phyloP scores from a whole-genome alignment of 2,113 vertebrate species.

The Sorex araneus region DNA sequence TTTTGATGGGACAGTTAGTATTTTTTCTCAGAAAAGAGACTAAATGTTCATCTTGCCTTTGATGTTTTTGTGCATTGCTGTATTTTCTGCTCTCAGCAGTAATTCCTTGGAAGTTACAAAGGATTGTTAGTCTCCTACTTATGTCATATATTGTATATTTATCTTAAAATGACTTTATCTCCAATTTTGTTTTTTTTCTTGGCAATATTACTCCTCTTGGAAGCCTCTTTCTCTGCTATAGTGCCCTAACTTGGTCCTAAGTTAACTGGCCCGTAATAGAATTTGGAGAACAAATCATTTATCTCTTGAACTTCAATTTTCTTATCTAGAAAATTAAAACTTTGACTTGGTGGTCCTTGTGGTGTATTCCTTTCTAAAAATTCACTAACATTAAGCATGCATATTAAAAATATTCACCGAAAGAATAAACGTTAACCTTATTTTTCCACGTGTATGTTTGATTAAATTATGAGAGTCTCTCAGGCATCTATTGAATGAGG shows the following conservation, averaged over 20 bases:
- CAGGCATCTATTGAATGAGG: not conserved
- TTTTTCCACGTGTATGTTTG: not conserved
- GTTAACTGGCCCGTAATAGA: not conserved
- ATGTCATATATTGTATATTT: constrained; percentile 14
- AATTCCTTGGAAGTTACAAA: constrained; percentile 54
- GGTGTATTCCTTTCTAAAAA: constrained; percentile 5
- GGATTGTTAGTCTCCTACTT: constrained; percentile 34
- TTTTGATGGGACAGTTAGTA: not conserved
- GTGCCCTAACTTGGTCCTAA: not conserved
- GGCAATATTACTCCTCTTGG: not conserved
- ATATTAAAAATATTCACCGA: not conserved
- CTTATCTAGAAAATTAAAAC: not conserved
- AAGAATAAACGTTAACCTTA: constrained; percentile 29
- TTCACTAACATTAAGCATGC: constrained; percentile 15
- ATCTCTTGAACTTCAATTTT: constrained; percentile 28
- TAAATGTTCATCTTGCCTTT: constrained; percentile 45
- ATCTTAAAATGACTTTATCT: constrained; percentile 35
- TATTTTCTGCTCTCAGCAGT: constrained; percentile 45
- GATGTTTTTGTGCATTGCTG: constrained; percentile 17
- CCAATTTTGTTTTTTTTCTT: constrained; percentile 25
- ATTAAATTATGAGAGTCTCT: constrained; percentile 3
- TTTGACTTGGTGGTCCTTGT: constrained; percentile 39
- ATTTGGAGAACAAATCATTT: constrained; percentile 14
- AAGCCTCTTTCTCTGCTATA: not conserved
- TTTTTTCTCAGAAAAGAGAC: constrained; percentile 46